Base-by-base conservation (phyloP, 2,888 invertebrate genomes). In the Seira musarum region DNA sequence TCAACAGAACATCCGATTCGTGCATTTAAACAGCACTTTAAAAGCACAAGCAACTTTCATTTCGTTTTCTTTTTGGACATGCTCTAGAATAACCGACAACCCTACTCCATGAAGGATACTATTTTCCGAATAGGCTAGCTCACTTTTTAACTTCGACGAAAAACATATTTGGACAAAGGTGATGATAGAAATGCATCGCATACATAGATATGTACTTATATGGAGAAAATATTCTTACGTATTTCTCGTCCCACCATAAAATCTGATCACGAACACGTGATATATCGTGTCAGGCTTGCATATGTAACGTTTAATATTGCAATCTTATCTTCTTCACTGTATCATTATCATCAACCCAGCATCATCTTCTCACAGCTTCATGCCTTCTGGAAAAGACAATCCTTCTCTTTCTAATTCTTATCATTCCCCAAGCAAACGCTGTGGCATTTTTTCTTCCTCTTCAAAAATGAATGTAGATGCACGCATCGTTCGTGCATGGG, bases 251-350 rank as follows among this genome's bases (percentile, higher is more conserved):
- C n/a, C n/a, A n/a, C n/a, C n/a, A 10, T 57, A 66, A 49, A 72
- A 79, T 71, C 72, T 72, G 79, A 80, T 80, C 80, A 80, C 80
- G 80, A 80, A 69, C 69, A 53, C 64, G 73, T 80, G 80, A 80
- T 80, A 80, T 73, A 80, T 73, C 68, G 63, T 53, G 63, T 57
- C 15, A 49, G 30, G 2, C 21, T 63, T 65, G 13, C 30, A 65
- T 65, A 21, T 21, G 30, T 70, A 70, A 15, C 61, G 61, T 61
- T 40, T 61, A 57, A 15, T 30, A 57, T 30, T 63, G 63, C 53
- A 46, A 64, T 71, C 65, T 57, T 30, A 75, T 64, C 61, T 74
- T 76, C 75, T n/a, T n/a, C n/a, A 68, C 65, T 73, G 70, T 69
- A 61, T 67, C 69, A 57, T 73, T 49, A 60, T 68, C 22, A 67